Percentiles rank a stretch among this genome's conserved stretches.
Conservation (phyloP, 2,888 invertebrate species). For the Drosophila rellima region DNA sequence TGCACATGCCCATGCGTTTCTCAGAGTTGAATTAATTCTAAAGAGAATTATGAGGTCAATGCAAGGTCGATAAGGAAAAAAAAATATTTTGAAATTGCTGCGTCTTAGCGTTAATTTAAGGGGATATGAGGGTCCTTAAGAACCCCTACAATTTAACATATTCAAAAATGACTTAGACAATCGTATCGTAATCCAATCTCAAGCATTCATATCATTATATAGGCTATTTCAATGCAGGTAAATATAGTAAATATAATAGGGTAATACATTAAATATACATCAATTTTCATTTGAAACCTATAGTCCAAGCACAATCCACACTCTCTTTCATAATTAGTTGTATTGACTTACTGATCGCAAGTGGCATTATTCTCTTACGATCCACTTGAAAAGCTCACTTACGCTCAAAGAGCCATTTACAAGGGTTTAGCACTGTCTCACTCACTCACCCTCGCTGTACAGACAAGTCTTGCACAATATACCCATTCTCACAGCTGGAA, state of each 20-base stretch:
- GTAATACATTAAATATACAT: too few species aligned
- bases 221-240: slow-evolving; percentile 30
- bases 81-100: slow-evolving; percentile 20
- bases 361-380: slow-evolving; percentile 9
- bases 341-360: slow-evolving; percentile 1
- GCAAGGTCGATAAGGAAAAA: slow-evolving; percentile 23
- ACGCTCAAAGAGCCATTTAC: slow-evolving; percentile 5
- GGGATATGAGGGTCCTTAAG: slow-evolving; percentile 54
- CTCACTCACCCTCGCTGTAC: neutral
- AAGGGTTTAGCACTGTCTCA: neutral
- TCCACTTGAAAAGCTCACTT: slow-evolving; percentile 10
- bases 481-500: neutral
- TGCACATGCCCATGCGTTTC: slow-evolving; percentile 27
- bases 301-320: slow-evolving; percentile 1
- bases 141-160: slow-evolving; percentile 17
- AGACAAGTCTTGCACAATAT: slow-evolving; percentile 8
- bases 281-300: too few species aligned
- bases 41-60: slow-evolving; percentile 68
- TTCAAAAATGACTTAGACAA: slow-evolving; percentile 38
- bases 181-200: slow-evolving; percentile 5
- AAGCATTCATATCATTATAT: slow-evolving; percentile 3
- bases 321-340: neutral
- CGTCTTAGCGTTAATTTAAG: slow-evolving; percentile 70
- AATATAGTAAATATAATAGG: neutral
- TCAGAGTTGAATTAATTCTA: slow-evolving; percentile 41